These are phyloP conservation scores for Synchiropus splendidus DNA, from an alignment of 2,113 vertebrate genomes.

Conservation along the genomic window DNA sequence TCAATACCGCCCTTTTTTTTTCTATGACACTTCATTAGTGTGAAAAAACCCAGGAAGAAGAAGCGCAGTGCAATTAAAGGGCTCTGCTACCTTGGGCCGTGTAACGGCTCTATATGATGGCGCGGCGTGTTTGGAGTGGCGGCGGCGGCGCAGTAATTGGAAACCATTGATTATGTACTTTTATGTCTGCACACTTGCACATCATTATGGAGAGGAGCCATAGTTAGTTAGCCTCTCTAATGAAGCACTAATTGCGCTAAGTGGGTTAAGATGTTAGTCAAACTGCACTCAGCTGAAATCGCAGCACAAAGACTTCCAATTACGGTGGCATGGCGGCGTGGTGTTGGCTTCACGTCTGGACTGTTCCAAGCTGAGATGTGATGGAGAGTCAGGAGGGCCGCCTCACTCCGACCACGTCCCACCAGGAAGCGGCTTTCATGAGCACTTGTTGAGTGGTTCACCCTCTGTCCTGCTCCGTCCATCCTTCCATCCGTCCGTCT, in stretches of 20 bases:
- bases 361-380: too few relatives aligned
- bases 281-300: constrained; percentile 87
- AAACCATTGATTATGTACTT: constrained; percentile 99
- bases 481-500: too few relatives aligned
- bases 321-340: constrained; percentile 47
- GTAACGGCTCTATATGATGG: constrained; percentile 99
- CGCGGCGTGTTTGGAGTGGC: constrained; percentile 99
- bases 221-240: constrained; percentile 99
- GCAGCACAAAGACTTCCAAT: constrained; percentile 63
- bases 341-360: too few relatives aligned
- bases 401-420: too few relatives aligned
- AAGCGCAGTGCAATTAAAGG: constrained; percentile 98
- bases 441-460: too few relatives aligned
- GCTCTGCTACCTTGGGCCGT: constrained; percentile 94
- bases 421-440: too few relatives aligned
- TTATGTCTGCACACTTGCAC: constrained; percentile 99
- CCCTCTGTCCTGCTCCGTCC: too few relatives aligned
- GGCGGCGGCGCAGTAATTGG: constrained; percentile 99
- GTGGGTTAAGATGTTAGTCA: constrained; percentile 99
- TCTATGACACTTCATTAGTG: constrained; percentile 99
- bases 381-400: too few relatives aligned
- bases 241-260: constrained; percentile 99
- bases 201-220: constrained; percentile 97
- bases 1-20: constrained; percentile 95
- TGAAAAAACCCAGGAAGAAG: constrained; percentile 98